Evolutionary conservation across 2,113 vertebrate genomes (phyloP).

Genomic region (Xenus cinereus): DNA sequence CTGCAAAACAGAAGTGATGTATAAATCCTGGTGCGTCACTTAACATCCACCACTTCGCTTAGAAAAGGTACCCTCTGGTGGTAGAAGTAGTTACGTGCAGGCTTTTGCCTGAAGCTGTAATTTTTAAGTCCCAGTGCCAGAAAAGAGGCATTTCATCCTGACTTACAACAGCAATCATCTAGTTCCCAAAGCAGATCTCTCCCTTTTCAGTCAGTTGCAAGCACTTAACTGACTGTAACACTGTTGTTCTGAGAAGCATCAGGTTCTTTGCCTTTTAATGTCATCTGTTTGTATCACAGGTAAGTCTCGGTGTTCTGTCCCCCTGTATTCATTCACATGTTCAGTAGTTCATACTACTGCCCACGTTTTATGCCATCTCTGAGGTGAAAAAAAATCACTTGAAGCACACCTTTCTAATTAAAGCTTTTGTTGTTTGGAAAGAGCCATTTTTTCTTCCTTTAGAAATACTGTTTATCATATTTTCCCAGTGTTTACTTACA

Average conservation of each 20-base stretch:
- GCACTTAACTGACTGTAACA: background rate
- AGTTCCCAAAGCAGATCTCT: background rate
- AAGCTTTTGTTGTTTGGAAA: background rate
- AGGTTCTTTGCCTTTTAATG: background rate
- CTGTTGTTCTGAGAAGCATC: background rate
- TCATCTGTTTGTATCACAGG: background rate
- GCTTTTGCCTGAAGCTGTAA: background rate
- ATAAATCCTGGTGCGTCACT: background rate
- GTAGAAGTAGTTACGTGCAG: background rate
- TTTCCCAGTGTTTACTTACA: conserved; percentile 78
- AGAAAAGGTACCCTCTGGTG: conserved; percentile 38
- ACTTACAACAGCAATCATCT: background rate
- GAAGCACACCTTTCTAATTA: background rate
- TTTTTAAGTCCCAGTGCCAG: background rate
- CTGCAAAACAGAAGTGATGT: background rate
- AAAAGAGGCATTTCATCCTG: background rate
- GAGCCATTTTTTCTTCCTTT: background rate
- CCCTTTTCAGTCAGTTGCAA: background rate
- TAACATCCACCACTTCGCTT: background rate
- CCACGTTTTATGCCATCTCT: accelerated
- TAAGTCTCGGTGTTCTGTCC: background rate
- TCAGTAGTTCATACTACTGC: background rate
- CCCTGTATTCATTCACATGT: background rate
- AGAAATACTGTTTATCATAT: background rate
- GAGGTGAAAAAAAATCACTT: background rate